Percentiles rank a stretch among this genome's conserved stretches.
These are phyloP conservation scores for Salvelinus alpinus DNA, from an alignment of 2,113 vertebrate species.

Conservation along the genomic window DNA sequence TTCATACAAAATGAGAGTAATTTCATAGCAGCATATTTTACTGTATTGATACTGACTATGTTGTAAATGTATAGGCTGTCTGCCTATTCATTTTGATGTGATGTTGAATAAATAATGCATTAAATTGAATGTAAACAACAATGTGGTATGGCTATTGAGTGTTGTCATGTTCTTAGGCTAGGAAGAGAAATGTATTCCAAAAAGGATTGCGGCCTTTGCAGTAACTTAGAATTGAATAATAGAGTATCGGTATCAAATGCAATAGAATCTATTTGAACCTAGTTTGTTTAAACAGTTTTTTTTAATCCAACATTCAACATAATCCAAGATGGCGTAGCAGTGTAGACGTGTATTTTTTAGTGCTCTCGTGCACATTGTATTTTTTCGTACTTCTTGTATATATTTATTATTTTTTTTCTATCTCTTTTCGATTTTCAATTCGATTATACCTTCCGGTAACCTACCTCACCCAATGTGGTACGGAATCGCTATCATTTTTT, in stretches of 20 bases:
- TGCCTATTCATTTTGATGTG: conserved; percentile 32
- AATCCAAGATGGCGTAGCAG: too few species aligned
- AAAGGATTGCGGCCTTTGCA: background rate
- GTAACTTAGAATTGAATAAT: background rate
- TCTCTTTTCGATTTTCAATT: too few species aligned
- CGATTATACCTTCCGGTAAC: too few species aligned
- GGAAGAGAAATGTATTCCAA: background rate
- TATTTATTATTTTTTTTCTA: too few species aligned
- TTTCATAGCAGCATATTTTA: conserved; percentile 32
- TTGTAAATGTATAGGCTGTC: conserved; percentile 26
- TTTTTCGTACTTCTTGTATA: too few species aligned
- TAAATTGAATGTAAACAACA: conserved; percentile 14
- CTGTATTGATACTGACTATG: conserved; percentile 19
- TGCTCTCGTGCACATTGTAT: too few species aligned
- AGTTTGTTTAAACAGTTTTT: background rate
- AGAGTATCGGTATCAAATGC: background rate
- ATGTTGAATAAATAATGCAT: conserved; percentile 32
- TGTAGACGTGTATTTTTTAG: too few species aligned
- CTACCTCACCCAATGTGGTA: too few species aligned
- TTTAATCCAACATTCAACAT: too few species aligned
- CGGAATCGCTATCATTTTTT: too few species aligned
- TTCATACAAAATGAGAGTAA: conserved; percentile 19
- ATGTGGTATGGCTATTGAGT: background rate
- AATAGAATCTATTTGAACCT: too few species aligned
- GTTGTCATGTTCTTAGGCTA: background rate